A percentile compares a stretch with the other conserved stretches of the same genome.
These are phyloP conservation scores for Orientallactaga sibirica DNA, from an alignment of 2,797 vertebrate species.

Conservation along the genomic window DNA sequence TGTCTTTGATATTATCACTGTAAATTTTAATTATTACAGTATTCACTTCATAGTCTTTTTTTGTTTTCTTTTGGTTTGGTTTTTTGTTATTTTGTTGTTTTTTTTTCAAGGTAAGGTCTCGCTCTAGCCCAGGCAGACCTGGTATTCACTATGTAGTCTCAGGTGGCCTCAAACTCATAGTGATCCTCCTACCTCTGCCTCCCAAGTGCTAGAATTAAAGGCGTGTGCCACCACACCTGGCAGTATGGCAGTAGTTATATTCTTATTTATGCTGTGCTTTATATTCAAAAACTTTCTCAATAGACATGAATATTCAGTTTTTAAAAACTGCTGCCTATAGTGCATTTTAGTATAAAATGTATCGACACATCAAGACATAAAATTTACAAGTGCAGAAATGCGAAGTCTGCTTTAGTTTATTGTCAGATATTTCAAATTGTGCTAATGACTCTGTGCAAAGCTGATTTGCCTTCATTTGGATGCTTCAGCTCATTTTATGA, in stretches of 20 bases:
- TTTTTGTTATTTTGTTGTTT: too few species aligned
- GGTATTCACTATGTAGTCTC: too few species aligned
- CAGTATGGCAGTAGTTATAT: neutral
- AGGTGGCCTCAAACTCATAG: too few species aligned
- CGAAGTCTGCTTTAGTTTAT: neutral
- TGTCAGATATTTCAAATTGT: neutral
- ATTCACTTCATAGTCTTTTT: neutral
- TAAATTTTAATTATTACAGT: constrained; percentile 6
- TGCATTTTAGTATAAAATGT: neutral
- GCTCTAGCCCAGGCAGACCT: too few species aligned
- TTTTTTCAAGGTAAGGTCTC: too few species aligned
- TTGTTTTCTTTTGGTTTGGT: too few species aligned
- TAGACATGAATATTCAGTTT: neutral
- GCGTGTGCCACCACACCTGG: too few species aligned
- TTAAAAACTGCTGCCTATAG: neutral
- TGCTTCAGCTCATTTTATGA: neutral
- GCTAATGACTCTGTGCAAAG: neutral
- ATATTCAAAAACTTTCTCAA: neutral
- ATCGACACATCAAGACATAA: constrained; percentile 1
- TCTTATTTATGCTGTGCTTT: neutral
- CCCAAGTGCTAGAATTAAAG: too few species aligned
- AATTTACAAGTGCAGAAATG: neutral
- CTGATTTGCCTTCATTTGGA: neutral
- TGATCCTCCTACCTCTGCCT: too few species aligned
- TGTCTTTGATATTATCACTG: neutral